These are phyloP conservation scores for Caenorhabditis plicata DNA, from an alignment of 2,888 invertebrate species.

Conservation along the genomic window DNA sequence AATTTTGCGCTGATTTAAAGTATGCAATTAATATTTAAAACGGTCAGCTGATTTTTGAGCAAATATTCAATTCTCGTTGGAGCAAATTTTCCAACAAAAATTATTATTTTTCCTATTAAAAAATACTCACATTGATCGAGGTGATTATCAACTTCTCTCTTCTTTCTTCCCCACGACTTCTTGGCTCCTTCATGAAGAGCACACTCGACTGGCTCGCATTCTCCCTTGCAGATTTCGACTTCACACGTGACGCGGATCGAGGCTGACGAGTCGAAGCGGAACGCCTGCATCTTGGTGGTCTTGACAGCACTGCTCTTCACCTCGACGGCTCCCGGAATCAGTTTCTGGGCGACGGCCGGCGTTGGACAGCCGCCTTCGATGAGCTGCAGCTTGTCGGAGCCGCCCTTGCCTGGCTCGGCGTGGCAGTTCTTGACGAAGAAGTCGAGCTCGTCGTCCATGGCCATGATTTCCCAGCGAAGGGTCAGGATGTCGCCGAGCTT, in stretches of 20 bases:
- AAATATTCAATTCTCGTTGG: too few relatives aligned
- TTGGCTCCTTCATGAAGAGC: constrained; percentile 54
- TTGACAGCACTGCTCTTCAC: constrained; percentile 46
- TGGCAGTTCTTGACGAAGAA: constrained; percentile 65
- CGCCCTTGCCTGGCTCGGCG: constrained; percentile 58
- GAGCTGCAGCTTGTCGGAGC: constrained; percentile 58
- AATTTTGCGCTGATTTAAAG: too few relatives aligned
- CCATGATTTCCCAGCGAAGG: constrained; percentile 66
- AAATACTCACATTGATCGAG: constrained; percentile 45
- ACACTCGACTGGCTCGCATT: constrained; percentile 61
- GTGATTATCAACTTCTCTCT: constrained; percentile 52
- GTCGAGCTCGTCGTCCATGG: constrained; percentile 65
- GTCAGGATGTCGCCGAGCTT: constrained; percentile 65
- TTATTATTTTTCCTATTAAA: too few relatives aligned
- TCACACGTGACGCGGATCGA: constrained; percentile 62
- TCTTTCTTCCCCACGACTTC: constrained; percentile 63
- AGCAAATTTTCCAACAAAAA: too few relatives aligned
- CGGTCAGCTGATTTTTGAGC: too few relatives aligned
- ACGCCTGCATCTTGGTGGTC: constrained; percentile 55
- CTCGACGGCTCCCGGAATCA: constrained; percentile 62
- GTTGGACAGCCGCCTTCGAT: constrained; percentile 65
- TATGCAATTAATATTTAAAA: too few relatives aligned
- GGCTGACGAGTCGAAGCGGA: constrained; percentile 64
- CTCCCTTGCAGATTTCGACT: constrained; percentile 64
- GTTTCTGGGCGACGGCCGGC: constrained; percentile 64